Conservation (phyloP, 1,140 invertebrate species). For the Cydia splendana region DNA sequence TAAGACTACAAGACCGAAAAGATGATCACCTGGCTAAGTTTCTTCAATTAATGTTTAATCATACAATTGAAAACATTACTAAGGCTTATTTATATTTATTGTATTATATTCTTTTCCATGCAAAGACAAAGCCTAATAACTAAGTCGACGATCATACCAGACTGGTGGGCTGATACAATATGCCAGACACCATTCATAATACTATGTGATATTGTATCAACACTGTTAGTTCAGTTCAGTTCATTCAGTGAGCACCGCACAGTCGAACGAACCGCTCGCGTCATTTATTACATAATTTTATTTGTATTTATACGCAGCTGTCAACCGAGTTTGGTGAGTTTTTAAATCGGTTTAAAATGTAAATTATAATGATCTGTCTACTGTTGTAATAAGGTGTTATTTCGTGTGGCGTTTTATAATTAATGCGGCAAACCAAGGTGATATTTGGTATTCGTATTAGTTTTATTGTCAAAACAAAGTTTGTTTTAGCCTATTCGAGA, state of each 20-base stretch:
- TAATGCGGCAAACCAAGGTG: constrained; percentile 1
- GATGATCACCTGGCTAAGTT: too few species aligned
- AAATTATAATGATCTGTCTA: not conserved
- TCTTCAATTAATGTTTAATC: too few species aligned
- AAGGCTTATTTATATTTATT: too few species aligned
- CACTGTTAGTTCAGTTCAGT: too few species aligned
- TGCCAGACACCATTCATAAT: too few species aligned
- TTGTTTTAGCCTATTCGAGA: not conserved
- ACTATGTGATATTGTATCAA: too few species aligned
- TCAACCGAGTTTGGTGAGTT: not conserved
- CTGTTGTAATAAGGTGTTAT: not conserved
- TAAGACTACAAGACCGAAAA: too few species aligned
- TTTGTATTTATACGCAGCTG: not conserved
- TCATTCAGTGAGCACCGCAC: not conserved
- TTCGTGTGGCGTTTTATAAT: not conserved
- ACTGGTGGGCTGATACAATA: too few species aligned
- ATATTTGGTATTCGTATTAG: not conserved
- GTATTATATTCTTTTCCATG: too few species aligned
- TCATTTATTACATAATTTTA: not conserved
- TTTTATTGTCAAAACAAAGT: constrained; percentile 3
- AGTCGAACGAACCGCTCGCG: not conserved
- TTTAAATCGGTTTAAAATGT: not conserved
- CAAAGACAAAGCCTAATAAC: too few species aligned
- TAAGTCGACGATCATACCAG: too few species aligned
- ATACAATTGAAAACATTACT: too few species aligned